phyloP scores from a whole-genome alignment of 1,140 invertebrate genomes.

The Philopotamus ludificatus region DNA sequence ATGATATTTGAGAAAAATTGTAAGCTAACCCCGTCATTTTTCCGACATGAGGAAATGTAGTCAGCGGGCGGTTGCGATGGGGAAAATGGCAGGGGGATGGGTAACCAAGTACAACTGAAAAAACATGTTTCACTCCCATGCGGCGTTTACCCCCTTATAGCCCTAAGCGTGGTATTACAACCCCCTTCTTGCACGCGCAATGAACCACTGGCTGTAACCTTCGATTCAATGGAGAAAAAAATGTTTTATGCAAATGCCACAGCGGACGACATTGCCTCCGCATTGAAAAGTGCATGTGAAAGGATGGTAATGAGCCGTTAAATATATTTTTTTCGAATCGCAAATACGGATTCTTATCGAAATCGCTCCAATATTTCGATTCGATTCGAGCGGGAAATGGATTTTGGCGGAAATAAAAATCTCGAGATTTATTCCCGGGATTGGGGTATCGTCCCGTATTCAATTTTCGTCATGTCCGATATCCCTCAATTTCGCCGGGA shows the following conservation, averaged over 20 bases:
- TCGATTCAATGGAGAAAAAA: slow-evolving; percentile 2
- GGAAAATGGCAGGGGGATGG: no score
- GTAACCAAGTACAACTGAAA: slow-evolving; percentile 15
- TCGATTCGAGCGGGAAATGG: background rate
- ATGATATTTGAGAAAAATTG: no score
- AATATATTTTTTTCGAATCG: background rate
- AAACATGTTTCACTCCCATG: slow-evolving; percentile 4
- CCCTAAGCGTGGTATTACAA: slow-evolving; percentile 16
- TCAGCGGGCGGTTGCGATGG: slow-evolving; percentile 15
- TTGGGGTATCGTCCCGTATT: background rate
- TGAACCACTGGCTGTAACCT: background rate
- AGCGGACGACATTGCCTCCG: background rate
- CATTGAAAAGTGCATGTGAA: slow-evolving; percentile 19
- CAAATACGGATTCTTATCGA: background rate
- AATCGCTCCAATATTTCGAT: no score
- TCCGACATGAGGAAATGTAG: background rate
- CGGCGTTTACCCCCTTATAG: slow-evolving; percentile 9
- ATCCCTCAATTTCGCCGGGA: background rate
- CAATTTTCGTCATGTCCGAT: slow-evolving; percentile 5
- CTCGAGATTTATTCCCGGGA: no score
- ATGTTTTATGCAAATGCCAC: background rate
- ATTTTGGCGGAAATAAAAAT: no score
- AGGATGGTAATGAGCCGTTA: slow-evolving; percentile 1
- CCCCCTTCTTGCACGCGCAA: background rate
- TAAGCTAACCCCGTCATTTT: background rate